Conservation (phyloP, 2,888 invertebrate species). For the Dioctria linearis region DNA sequence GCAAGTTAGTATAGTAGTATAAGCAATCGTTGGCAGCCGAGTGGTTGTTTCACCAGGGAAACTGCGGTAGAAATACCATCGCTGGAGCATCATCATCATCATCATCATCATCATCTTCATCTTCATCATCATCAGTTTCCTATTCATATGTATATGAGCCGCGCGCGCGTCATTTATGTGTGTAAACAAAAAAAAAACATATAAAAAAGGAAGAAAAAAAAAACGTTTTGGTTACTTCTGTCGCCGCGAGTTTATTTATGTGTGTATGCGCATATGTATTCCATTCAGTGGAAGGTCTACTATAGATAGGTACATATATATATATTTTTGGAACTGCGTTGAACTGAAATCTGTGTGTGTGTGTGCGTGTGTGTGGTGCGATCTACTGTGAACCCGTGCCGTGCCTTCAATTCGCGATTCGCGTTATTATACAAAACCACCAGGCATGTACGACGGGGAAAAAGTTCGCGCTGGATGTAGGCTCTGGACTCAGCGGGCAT, state of each 20-base stretch:
- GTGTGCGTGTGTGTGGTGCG: no score
- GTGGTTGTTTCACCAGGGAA: conserved; percentile 24
- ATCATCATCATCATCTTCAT: no score
- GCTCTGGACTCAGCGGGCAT: background rate
- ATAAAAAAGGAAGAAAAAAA: no score
- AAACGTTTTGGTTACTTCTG: conserved; percentile 22
- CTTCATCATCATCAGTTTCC: background rate
- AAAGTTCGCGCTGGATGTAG: conserved; percentile 44
- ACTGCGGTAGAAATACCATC: conserved; percentile 25
- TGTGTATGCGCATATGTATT: conserved; percentile 1
- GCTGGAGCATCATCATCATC: no score
- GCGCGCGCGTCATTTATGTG: conserved; percentile 25
- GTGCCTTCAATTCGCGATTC: background rate
- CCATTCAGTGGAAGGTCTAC: background rate
- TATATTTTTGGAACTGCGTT: background rate
- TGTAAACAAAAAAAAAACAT: conserved; percentile 27
- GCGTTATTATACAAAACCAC: background rate
- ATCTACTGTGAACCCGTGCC: background rate
- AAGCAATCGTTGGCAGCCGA: background rate
- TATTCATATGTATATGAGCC: conserved; percentile 42
- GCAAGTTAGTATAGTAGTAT: background rate
- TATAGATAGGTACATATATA: background rate
- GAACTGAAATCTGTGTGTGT: conserved; percentile 19
- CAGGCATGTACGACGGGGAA: conserved; percentile 9
- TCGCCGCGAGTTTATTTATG: background rate